Base-by-base conservation (phyloP, 2,888 invertebrate genomes). In the Entomobrya multifasciata region DNA sequence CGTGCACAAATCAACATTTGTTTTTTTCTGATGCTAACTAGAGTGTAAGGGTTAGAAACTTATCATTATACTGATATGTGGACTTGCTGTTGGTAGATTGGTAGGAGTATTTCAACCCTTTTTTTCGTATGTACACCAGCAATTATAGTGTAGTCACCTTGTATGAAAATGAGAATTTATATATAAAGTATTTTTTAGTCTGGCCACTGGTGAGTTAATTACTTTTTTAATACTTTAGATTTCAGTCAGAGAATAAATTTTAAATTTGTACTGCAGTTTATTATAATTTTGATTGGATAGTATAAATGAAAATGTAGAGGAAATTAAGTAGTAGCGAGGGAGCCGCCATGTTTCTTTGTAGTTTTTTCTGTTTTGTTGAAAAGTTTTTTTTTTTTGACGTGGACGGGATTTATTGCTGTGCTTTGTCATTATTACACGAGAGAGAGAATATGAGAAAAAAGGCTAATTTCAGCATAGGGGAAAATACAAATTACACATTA, bases 351-450 rank as follows among this genome's bases (percentile, higher is more conserved):
- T 77, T 77, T 62, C 57, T 57, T 25, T 57, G 25, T 22, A 13
- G 15, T 55, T 20, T 55, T 11, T 20, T 55, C 15, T 55, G 2
- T 70, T 70, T 55, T 62, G 82, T 82, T 82, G 82, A 74, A 74
- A 82, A 74, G 72, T 57, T n/a, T n/a, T n/a, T n/a, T n/a, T n/a
- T n/a, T 41, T 44, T 60, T 82, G 82, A 82, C 72, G 74, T 74
- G 82, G n/a, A n/a, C n/a, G n/a, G 72, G 74, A 82, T 82, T 82
- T 74, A 82, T 82, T 60, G 72, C 41, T 60, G 74, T 74, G 74
- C 82, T 82, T 60, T 60, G 74, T 82, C 82, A 82, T 82, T 82
- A 82, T 82, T 82, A 82, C 82, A 82, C 82, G 30, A 74, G 20
- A 27, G 20, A 70, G 47, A 15, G n/a, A n/a, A n/a, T n/a, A 70